phyloP scores from a whole-genome alignment of 1,140 invertebrate species.

The Aphelenchoides fujianensis region DNA sequence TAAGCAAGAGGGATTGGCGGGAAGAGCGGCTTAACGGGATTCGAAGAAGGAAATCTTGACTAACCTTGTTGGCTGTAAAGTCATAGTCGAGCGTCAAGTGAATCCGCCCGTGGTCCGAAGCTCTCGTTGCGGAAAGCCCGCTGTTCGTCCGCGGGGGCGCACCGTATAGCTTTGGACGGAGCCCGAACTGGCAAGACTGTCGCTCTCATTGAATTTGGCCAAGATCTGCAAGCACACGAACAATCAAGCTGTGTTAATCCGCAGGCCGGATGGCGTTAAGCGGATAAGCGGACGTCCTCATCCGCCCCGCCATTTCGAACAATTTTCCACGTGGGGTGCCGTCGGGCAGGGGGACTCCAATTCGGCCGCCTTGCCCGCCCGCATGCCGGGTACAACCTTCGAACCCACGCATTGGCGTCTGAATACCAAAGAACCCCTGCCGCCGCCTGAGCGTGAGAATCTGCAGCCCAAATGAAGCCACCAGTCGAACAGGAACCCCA shows the following conservation, averaged over 20 bases:
- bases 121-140: background rate
- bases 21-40: conserved; percentile 1
- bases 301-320: background rate
- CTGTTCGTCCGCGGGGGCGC: background rate
- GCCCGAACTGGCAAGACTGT: conserved; percentile 4
- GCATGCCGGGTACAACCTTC: too few relatives aligned
- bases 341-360: too few relatives aligned
- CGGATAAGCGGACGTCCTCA: conserved; percentile 2
- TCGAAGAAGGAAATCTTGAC: conserved; percentile 6
- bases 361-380: too few relatives aligned
- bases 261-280: background rate
- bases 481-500: too few relatives aligned
- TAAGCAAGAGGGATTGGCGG: background rate
- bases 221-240: conserved; percentile 17
- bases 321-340: background rate
- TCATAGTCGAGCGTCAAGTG: conserved; percentile 82
- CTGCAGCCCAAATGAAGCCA: too few relatives aligned
- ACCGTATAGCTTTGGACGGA: conserved; percentile 17
- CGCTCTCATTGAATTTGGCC: conserved; percentile 11
- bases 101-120: conserved; percentile 34
- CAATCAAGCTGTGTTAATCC: background rate
- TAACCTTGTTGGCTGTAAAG: conserved; percentile 89
- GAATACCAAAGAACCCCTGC: too few relatives aligned
- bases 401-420: too few relatives aligned
- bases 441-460: too few relatives aligned